These are phyloP conservation scores for Rhombomys opimus DNA, from an alignment of 2,113 vertebrate genomes.

Conservation along the genomic window DNA sequence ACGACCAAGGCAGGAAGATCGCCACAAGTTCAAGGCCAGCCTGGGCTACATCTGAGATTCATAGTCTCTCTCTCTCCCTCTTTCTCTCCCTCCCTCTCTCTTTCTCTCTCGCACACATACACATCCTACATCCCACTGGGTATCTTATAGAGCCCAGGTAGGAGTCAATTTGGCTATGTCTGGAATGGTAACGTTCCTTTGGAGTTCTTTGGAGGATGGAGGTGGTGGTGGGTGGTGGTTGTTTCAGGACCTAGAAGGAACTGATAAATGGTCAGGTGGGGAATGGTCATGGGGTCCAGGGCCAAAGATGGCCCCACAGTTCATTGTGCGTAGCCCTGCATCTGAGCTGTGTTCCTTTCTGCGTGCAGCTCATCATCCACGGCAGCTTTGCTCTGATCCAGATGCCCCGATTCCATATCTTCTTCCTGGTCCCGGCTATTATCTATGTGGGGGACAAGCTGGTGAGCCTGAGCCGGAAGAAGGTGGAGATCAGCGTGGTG, in stretches of 20 bases:
- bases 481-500: conserved; percentile 94
- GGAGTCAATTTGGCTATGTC: not conserved
- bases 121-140: not conserved
- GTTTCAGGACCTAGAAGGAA: not conserved
- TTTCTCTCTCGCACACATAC: not conserved
- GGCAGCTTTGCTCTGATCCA: conserved; percentile 95
- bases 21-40: not conserved
- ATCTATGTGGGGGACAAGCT: conserved; percentile 95
- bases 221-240: not conserved
- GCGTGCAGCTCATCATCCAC: conserved; percentile 91
- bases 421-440: conserved; percentile 93
- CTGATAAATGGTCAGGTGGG: not conserved
- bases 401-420: conserved; percentile 94
- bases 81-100: not conserved
- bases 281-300: not conserved
- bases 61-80: not conserved
- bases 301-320: not conserved
- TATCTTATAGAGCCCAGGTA: not conserved
- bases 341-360: not conserved
- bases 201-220: not conserved
- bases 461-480: conserved; percentile 96
- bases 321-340: not conserved
- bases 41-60: not conserved
- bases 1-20: not conserved
- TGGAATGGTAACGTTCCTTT: not conserved